A percentile compares a stretch with the other conserved stretches of the same genome.
phyloP scores from a whole-genome alignment of 2,113 vertebrate species.

The Hippolais icterina region DNA sequence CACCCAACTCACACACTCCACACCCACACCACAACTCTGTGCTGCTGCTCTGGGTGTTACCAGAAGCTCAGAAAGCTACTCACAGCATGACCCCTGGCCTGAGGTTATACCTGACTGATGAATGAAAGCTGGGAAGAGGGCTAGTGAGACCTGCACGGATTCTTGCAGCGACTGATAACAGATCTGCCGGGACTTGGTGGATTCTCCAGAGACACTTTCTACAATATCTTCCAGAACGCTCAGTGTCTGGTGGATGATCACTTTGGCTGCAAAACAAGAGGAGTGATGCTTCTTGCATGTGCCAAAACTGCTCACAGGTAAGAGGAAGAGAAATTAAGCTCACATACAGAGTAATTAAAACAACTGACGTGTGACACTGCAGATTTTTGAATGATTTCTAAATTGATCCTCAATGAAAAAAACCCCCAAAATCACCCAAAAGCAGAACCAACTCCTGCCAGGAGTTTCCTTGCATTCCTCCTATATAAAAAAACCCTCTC shows the following conservation, averaged over 20 bases:
- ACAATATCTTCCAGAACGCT: slow-evolving; percentile 91
- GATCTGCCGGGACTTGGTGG: slow-evolving; percentile 97
- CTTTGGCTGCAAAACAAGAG: slow-evolving; percentile 82
- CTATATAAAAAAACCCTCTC: too few relatives aligned
- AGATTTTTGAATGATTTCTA: not conserved
- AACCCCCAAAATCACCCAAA: accelerated
- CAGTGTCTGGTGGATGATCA: slow-evolving; percentile 91
- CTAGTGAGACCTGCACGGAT: slow-evolving; percentile 94
- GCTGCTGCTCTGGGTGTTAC: not conserved
- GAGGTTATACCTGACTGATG: slow-evolving; percentile 90
- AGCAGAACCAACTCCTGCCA: not conserved
- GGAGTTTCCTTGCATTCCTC: not conserved
- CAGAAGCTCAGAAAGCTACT: not conserved
- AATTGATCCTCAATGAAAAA: not conserved
- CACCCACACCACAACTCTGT: not conserved
- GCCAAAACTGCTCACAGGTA: not conserved
- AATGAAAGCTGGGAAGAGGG: slow-evolving; percentile 94
- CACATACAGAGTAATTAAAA: not conserved
- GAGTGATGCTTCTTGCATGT: not conserved
- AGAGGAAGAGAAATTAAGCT: not conserved
- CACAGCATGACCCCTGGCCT: slow-evolving; percentile 37
- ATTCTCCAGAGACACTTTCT: slow-evolving; percentile 91
- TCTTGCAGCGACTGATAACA: slow-evolving; percentile 98
- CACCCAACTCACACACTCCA: not conserved
- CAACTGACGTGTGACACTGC: not conserved